phyloP scores from a whole-genome alignment of 2,888 invertebrate genomes.

The Drosophila antonietae region DNA sequence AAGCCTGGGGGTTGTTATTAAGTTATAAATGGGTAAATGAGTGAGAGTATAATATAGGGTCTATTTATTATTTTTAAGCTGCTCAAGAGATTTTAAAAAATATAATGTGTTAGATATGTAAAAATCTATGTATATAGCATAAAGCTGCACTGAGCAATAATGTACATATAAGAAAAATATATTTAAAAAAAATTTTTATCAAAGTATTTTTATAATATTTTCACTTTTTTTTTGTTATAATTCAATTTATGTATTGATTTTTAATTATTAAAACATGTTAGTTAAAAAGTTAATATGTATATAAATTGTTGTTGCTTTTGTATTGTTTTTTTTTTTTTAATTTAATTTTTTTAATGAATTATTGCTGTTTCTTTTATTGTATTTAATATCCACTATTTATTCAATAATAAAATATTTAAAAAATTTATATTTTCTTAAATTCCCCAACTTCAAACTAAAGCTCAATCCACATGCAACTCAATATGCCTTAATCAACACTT shows the following conservation, averaged over 20 bases:
- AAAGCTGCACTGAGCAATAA: background rate
- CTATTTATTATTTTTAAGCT: constrained; percentile 29
- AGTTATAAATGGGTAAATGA: constrained; percentile 11
- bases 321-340: too few relatives aligned
- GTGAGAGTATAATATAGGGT: background rate
- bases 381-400: too few relatives aligned
- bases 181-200: too few relatives aligned
- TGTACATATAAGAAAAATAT: background rate
- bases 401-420: background rate
- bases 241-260: too few relatives aligned
- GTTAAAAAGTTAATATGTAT: too few relatives aligned
- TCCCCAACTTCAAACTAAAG: background rate
- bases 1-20: constrained; percentile 23
- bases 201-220: too few relatives aligned
- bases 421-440: background rate
- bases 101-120: background rate
- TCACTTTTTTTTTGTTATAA: too few relatives aligned
- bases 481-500: background rate
- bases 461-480: background rate
- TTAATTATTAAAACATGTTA: too few relatives aligned
- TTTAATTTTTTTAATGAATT: too few relatives aligned
- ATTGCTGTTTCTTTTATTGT: too few relatives aligned
- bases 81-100: constrained; percentile 15
- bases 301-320: too few relatives aligned
- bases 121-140: background rate